Base-by-base conservation (phyloP, 1,140 invertebrate genomes). In the Zaprionus gabonicus region DNA sequence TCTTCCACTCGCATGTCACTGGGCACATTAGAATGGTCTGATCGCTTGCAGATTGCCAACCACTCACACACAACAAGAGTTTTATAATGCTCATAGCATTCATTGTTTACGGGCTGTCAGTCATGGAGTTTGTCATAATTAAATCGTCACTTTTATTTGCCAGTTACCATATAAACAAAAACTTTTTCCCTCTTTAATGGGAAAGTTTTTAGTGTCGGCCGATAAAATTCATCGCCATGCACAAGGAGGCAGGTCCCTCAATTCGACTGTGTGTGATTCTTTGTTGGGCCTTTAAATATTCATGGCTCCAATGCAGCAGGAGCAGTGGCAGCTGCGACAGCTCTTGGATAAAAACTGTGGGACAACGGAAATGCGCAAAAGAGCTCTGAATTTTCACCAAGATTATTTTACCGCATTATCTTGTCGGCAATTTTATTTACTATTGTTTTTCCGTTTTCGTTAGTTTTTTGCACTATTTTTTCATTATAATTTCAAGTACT, bases 381-480 rank as follows among this genome's bases (percentile, higher is more conserved):
- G 38, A 58, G 31, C 20, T 41, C 62, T 51, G 41, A 46, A 71
- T 76, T 70, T 81, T 56, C 78, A 73, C 46, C 60, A 56, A 84
- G 85, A 81, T 90, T 87, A 81, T 84, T 90, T 88, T 74, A 81
- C 85, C 76, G 76, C 78, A 90, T 88, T 88, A 88, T 88, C 84
- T 84, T 53, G 69, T 66, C 74, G 67, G 69, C 64, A 65, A 36
- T 80, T 70, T 75, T 82, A 76, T 87, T 56, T 63, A 59, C 51
- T 49, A 55, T 58, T 64, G n/a, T 38, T 44, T 66, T 71, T 27
- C 3, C 27, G 6, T 27, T 27, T 66, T 59, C 23, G n/a, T 31
- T 20, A 36, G 9, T 44, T 65, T 57, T 65, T 65, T 57, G 9
- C 28, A 6, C 23, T 13, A 57, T 56, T 69, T 56, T 77, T 68